Evolutionary conservation across 2,888 invertebrate species (phyloP).

Genomic region (Cataglyphis albicans): DNA sequence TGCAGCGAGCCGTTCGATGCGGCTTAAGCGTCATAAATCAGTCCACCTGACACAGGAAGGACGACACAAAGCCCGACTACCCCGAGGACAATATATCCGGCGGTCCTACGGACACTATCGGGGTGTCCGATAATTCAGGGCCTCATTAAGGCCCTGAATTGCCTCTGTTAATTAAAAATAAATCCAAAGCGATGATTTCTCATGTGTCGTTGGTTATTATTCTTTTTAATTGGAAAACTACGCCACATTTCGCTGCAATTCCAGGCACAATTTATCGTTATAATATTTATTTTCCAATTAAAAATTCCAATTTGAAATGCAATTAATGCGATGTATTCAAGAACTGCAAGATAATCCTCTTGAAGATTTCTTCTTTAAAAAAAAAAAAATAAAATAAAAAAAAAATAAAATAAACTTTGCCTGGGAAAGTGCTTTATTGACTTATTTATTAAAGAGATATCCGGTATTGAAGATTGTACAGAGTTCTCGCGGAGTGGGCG

Average conservation of each 20-base stretch:
- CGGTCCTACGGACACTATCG: not conserved
- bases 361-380: not conserved
- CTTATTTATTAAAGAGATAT: conserved; percentile 31
- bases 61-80: conserved; percentile 47
- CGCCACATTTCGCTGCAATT: too few relatives aligned
- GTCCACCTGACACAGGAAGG: conserved; percentile 45
- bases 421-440: conserved; percentile 1
- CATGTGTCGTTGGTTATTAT: not conserved
- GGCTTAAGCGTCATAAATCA: conserved; percentile 49
- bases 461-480: conserved; percentile 43
- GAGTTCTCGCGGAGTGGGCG: conserved; percentile 9
- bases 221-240: not conserved
- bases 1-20: conserved; percentile 39
- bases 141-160: conserved; percentile 20
- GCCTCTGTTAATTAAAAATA: conserved; percentile 18
- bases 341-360: not conserved
- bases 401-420: not conserved
- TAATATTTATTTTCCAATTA: not conserved
- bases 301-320: not conserved
- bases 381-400: too few relatives aligned
- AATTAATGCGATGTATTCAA: conserved; percentile 6
- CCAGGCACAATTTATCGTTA: not conserved
- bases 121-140: conserved; percentile 30
- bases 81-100: conserved; percentile 38
- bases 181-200: not conserved